Conservation (phyloP, 23 tunicate species). For the Pegea sp. region DNA sequence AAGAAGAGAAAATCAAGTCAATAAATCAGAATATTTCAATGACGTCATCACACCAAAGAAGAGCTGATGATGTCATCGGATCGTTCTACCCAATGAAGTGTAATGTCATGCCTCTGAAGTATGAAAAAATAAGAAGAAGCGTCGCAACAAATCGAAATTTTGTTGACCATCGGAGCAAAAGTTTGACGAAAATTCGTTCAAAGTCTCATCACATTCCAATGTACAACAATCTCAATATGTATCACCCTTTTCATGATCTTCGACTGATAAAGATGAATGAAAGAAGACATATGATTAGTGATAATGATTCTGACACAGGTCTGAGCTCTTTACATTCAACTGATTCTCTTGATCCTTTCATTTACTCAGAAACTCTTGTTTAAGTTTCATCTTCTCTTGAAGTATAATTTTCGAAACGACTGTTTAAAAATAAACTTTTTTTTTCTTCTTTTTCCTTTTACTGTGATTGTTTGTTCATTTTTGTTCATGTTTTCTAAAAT, state of each 20-base stretch:
- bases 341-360: slow-evolving; percentile 31
- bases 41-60: neutral
- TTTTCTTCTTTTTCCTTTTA: too few species aligned
- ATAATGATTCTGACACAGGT: slow-evolving; percentile 90
- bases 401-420: too few species aligned
- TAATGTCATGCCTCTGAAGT: neutral
- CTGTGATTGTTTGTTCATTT: too few species aligned
- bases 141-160: too few species aligned
- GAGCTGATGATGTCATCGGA: too few species aligned
- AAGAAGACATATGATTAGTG: slow-evolving; percentile 10
- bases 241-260: too few species aligned
- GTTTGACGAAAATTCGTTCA: too few species aligned
- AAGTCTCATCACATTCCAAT: neutral
- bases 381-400: slow-evolving; percentile 5
- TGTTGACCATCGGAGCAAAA: too few species aligned
- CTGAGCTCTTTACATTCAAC: slow-evolving; percentile 65
- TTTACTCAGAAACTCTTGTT: slow-evolving; percentile 61
- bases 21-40: neutral
- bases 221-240: neutral
- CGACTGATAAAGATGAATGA: neutral
- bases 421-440: too few species aligned
- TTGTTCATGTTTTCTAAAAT: too few species aligned
- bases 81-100: slow-evolving; percentile 4
- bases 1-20: too few species aligned
- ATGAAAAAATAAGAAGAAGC: too few species aligned